A percentile compares a stretch with the other conserved stretches of the same genome.
These are phyloP conservation scores for Metopia argyrocephala DNA, from an alignment of 2,888 invertebrate species.

Conservation along the genomic window DNA sequence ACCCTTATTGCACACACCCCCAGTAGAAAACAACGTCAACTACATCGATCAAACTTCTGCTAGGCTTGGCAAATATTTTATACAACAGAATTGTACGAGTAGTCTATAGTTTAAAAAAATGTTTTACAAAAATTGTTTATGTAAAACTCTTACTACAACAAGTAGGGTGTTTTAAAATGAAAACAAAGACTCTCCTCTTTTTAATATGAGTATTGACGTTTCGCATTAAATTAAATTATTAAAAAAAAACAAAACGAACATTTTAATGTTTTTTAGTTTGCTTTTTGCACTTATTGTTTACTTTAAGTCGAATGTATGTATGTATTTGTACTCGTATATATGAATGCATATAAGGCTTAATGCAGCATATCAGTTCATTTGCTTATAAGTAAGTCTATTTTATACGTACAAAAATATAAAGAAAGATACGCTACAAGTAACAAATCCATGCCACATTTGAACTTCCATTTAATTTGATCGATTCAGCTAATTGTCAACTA, in stretches of 20 bases:
- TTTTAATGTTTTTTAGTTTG: slow-evolving; percentile 18
- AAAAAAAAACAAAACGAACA: slow-evolving; percentile 42
- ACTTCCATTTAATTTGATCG: slow-evolving; percentile 66
- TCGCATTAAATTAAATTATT: slow-evolving; percentile 42
- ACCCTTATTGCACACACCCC: too few relatives aligned
- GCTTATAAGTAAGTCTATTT: neutral
- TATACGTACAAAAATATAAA: neutral
- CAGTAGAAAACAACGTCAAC: too few relatives aligned
- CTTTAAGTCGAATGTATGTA: too few relatives aligned
- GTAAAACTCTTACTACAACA: neutral
- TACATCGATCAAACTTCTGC: too few relatives aligned
- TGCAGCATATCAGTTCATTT: neutral
- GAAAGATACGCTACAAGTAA: neutral
- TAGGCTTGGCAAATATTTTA: neutral
- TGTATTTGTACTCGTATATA: too few relatives aligned
- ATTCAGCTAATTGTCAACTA: slow-evolving; percentile 65
- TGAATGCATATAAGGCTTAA: too few relatives aligned
- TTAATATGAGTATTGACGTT: slow-evolving; percentile 45
- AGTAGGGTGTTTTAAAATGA: slow-evolving; percentile 19
- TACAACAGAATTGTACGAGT: too few relatives aligned
- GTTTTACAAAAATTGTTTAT: neutral
- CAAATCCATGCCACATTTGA: slow-evolving; percentile 53
- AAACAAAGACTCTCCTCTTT: slow-evolving; percentile 50
- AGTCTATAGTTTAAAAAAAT: neutral
- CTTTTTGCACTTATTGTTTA: neutral